Base-by-base conservation (phyloP, 2,113 vertebrate genomes). In the Sigmodon hispidus region DNA sequence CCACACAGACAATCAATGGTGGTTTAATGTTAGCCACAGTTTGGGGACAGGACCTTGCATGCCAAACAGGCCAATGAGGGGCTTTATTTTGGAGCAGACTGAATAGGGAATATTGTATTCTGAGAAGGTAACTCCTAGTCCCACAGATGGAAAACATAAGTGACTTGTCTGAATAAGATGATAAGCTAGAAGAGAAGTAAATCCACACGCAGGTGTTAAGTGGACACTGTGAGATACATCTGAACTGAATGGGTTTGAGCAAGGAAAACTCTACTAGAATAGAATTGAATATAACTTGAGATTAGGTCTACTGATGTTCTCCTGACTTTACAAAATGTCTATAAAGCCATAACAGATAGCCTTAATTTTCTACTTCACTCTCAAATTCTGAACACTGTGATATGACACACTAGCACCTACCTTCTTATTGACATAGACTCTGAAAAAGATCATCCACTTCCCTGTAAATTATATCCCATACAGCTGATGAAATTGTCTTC, bases 21-120 rank as follows among this genome's bases (percentile, higher is more conserved):
- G 5, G 0, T 59, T 67, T 75, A 6, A 43, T 31, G 16, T 50
- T 8, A 19, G 10, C 65, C 69, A 63, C 19, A 72, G 15, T 16
- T 34, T 5, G 21, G 63, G 24, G 17, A 5, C 15, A 83, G 50
- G 12, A 43, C 17, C 13, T 40, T 26, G 10, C 22, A 29, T 67
- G 24, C 2, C 16, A 55, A 43, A 31, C 5, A 43, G 15, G 24
- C 9, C 26, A 8, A n/a, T 3, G 29, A 6, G 2, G 9, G 4
- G 7, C 22, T n/a, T 1, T 8, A 61, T 2, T 36, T 92, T 45
- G n/a, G 10, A 31, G 63, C 6, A 29, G 31, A 93, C 2, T 36
- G 29, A 94, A 67, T 1, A 36, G 21, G 5, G 5, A 50, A 21
- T 12, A 29, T 87, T 45, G 5, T 36, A 11, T n/a, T 77, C 29